phyloP scores from a whole-genome alignment of 2,113 vertebrate genomes.

The Lepidothrix coronata region DNA sequence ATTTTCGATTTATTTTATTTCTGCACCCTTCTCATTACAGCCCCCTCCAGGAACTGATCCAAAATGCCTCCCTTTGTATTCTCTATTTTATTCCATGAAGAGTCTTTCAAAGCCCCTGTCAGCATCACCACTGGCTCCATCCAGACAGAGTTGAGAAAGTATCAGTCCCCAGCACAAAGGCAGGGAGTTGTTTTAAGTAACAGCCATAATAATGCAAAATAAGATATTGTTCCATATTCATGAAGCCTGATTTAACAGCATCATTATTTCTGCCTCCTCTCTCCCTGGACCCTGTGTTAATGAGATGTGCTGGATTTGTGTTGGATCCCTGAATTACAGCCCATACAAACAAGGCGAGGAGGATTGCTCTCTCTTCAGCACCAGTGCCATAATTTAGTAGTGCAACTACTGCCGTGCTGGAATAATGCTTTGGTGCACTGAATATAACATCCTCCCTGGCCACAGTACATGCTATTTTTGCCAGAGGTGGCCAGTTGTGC shows the following conservation, averaged over 20 bases:
- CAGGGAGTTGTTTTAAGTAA: slow-evolving; percentile 60
- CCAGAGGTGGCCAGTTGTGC: not conserved
- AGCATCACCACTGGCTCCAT: not conserved
- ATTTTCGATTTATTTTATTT: not conserved
- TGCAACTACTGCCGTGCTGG: not conserved
- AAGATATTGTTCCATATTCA: slow-evolving; percentile 73
- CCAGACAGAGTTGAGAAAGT: slow-evolving; percentile 8
- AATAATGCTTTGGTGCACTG: not conserved
- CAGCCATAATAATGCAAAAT: slow-evolving; percentile 67
- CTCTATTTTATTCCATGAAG: not conserved
- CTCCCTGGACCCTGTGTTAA: slow-evolving; percentile 61
- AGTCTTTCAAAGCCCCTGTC: slow-evolving; percentile 14
- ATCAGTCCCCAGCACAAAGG: slow-evolving; percentile 28
- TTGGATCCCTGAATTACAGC: slow-evolving; percentile 61
- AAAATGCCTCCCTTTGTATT: not conserved
- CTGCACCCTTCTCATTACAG: not conserved
- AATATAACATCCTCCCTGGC: not conserved
- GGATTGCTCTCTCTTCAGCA: not conserved
- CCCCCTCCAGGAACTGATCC: not conserved
- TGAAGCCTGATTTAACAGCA: slow-evolving; percentile 70
- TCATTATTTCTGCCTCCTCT: slow-evolving; percentile 69
- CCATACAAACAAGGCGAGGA: slow-evolving; percentile 20
- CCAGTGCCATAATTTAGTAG: not conserved
- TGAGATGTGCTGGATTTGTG: slow-evolving; percentile 64
- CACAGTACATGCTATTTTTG: not conserved